Evolutionary conservation across 2,797 vertebrate species (phyloP), one percentile per base, ranked within the genome.

Genomic region (Muscicapa comitata): DNA sequence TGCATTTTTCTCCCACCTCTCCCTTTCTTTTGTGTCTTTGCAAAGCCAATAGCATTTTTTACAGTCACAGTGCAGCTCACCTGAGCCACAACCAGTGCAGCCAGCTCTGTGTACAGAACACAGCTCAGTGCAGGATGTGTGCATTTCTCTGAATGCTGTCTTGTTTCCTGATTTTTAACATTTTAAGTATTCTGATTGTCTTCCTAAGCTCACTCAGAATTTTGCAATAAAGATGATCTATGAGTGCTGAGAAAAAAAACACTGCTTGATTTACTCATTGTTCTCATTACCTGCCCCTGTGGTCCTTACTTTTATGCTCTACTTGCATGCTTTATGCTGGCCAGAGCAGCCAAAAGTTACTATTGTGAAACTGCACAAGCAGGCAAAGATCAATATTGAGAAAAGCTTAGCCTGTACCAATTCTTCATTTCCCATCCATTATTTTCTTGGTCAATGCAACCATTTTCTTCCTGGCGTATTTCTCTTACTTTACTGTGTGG

Each of bases 11-110:
- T 80, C 50, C 48, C 53, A 84, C 81, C 82, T 59, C 78, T 87
- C 70, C 79, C 79, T 38, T 94, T 81, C 62, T 85, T 91, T 87
- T 86, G 78, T 91, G 86, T 59, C 80, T 78, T 86, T 90, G 76
- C 55, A 86, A 88, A 78, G 66, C 29, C 67, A 83, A 5, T 2
- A 51, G 43, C 17, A 73, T 51, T 85, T 77, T 45, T 11, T 10
- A 37, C 2, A 54, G n/a, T 20, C 29, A 42, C 43, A 63, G 55
- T 4, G 11, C 1, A 71, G 50, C 48, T 84, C 70, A 45, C 43
- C 73, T 35, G 85, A 74, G 51, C 85, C 90, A 86, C 55, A 28
- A 17, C 25, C 59, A 62, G 79, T 6, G 58, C 70, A 88, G 55
- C 42, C 66, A 85, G 61, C 47, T 65, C 75, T 77, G 65, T 45